Base-by-base conservation (phyloP, 1,140 invertebrate species). In the Anastrepha ludens region DNA sequence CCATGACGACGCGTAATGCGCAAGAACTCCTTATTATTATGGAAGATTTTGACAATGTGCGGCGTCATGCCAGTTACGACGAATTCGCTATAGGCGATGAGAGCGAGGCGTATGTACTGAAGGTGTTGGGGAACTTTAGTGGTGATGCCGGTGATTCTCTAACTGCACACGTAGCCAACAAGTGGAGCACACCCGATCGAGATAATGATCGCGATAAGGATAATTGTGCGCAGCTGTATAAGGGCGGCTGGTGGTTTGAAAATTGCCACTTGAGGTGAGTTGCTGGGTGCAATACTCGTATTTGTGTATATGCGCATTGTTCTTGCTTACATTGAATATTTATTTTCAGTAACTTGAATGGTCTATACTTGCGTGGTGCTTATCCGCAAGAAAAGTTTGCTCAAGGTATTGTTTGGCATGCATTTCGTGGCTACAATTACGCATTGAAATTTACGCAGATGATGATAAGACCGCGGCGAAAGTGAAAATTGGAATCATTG, bases 381-480 rank as follows among this genome's bases (percentile, higher is more conserved):
- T 74, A 74, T 74, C 29, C 29, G 9, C 67, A 74, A 47, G 67
- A 74, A n/a, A 74, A 74, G 3, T 74, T 74, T 74, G 67, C 67
- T 41, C n/a, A 74, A 74, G 67, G 67, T 8, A 41, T 74, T 9
- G 67, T 74, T 15, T 74, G 67, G 67, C 67, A 74, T 74, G 41
- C n/a, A 3, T 74, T 74, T 47, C n/a, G 29, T 3, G 67, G 67
- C 2, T 74, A 39, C 41, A 74, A 74, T 74, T 74, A 74, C 29
- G 67, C 67, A 9, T 47, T 74, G 29, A 74, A 74, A 74, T 41
- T 47, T 13, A 13, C 41, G 7, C 29, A 74, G n/a, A 74, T 74
- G 67, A 74, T 74, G 67, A 74, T 74, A 74, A 74, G 67, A 74
- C 67, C 67, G 41, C n/a, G 41, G 29, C 5, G 67, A 74, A 39